These are phyloP conservation scores for Hylomyscus alleni DNA, from an alignment of 2,797 vertebrate species.

Conservation along the genomic window DNA sequence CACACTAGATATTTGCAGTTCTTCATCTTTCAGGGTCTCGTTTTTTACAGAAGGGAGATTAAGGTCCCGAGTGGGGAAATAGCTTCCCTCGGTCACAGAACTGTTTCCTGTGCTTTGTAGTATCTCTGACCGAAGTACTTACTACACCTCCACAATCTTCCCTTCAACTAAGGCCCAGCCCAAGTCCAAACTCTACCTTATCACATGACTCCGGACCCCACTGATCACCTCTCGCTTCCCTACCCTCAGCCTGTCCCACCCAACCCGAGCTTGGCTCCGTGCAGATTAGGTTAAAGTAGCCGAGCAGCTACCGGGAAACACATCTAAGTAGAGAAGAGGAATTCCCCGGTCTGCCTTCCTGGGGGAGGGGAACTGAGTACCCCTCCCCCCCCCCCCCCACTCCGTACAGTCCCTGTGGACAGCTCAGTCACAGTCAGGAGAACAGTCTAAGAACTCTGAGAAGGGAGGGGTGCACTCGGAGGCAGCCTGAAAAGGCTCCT, in stretches of 20 bases:
- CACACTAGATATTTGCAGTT: neutral
- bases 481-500: constrained; percentile 19
- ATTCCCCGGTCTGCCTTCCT: neutral
- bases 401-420: neutral
- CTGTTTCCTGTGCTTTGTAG: neutral
- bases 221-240: neutral
- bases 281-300: neutral
- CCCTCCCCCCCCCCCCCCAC: neutral
- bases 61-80: neutral
- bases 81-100: neutral
- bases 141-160: neutral
- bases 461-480: neutral
- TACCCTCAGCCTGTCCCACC: neutral
- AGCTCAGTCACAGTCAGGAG: neutral
- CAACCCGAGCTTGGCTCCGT: neutral
- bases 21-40: constrained; percentile 22
- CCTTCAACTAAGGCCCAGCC: neutral
- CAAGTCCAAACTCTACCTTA: neutral
- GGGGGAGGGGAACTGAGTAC: neutral
- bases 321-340: neutral
- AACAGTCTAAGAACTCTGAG: neutral
- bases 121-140: neutral
- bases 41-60: constrained; percentile 26
- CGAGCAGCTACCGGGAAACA: neutral
- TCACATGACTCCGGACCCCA: neutral